These are phyloP conservation scores for Cherax destructor DNA, from an alignment of 1,140 invertebrate genomes.

Conservation along the genomic window DNA sequence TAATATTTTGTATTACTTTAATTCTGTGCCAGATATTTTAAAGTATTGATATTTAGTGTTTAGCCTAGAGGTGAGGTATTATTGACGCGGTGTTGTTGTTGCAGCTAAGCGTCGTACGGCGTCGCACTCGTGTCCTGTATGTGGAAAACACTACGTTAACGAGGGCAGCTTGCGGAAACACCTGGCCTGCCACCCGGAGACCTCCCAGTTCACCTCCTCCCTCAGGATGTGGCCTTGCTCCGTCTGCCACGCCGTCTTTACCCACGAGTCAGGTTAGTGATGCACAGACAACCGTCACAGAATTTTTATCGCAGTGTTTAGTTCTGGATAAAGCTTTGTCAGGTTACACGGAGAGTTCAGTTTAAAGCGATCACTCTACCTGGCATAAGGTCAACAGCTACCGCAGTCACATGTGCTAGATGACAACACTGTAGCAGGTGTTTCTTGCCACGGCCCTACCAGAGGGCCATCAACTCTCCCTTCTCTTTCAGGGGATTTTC, in stretches of 20 bases:
- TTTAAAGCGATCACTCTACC: too few species aligned
- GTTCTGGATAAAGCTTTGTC: neutral
- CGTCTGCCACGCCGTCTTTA: conserved; percentile 94
- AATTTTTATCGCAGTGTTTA: neutral
- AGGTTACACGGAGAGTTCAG: too few species aligned
- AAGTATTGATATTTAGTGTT: too few species aligned
- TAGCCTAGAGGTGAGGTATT: too few species aligned
- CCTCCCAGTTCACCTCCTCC: conserved; percentile 88
- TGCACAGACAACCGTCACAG: too few species aligned
- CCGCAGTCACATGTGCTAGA: too few species aligned
- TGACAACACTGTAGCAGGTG: too few species aligned
- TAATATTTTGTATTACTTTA: neutral
- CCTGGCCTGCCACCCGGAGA: conserved; percentile 93
- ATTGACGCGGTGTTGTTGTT: conserved; percentile 11
- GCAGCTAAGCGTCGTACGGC: conserved; percentile 93
- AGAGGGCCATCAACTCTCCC: too few species aligned
- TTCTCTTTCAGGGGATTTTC: too few species aligned
- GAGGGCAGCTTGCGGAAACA: conserved; percentile 94
- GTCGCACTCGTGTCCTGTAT: conserved; percentile 94
- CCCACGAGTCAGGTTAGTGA: conserved; percentile 89
- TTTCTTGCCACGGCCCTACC: too few species aligned
- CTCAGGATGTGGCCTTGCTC: conserved; percentile 95
- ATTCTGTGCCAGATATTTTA: neutral
- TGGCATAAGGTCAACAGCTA: neutral
- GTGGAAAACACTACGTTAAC: conserved; percentile 96